Base-by-base conservation (phyloP, 2,888 invertebrate species). In the Drosophila multiciliata region DNA sequence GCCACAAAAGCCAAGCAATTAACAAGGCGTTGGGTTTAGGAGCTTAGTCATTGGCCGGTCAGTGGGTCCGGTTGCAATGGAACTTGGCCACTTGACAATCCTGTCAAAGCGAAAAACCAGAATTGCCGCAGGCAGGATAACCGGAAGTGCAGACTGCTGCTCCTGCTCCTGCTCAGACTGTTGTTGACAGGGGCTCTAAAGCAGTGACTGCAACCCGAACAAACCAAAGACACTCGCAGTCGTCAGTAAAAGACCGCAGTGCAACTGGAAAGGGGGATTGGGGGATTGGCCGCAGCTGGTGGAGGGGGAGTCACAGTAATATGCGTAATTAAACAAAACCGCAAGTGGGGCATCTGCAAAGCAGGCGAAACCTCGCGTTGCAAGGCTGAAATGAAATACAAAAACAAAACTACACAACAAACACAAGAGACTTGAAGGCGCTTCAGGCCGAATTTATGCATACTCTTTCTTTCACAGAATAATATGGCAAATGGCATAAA, bases 321-420 rank as follows among this genome's bases (percentile, higher is more conserved):
- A 87, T 89, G 87, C 89, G 87, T 89, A 89, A 90, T 89, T 89
- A 88, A 89, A 85, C 85, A 90, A 83, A 82, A 90, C 88, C 90
- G 81, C 86, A 86, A 87, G 71, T 89, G 87, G 87, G 84, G 71
- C 84, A 82, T 57, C 59, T 59, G 60, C 63, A 50, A 63, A 69
- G 64, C 69, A 61, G 71, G 67, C 65, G 71, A 59, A 80, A 61
- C 50, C 38, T 52, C 57, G 63, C 66, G 62, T 40, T 38, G 50
- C 62, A 66, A 53, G 38, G 49, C 58, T 26, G 59, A 33, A 57
- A 20, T 57, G 29, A 33, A 57, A 42, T 32, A 57, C 42, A 63
- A 36, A 48, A 35, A 36, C 36, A 78, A 78, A 78, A 70, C 53
- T 74, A 78, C 66, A 78, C 73, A 77, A 69, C 73, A 76, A 77